phyloP scores from a whole-genome alignment of 2,797 vertebrate genomes.

The Silurus lanzhouensis region DNA sequence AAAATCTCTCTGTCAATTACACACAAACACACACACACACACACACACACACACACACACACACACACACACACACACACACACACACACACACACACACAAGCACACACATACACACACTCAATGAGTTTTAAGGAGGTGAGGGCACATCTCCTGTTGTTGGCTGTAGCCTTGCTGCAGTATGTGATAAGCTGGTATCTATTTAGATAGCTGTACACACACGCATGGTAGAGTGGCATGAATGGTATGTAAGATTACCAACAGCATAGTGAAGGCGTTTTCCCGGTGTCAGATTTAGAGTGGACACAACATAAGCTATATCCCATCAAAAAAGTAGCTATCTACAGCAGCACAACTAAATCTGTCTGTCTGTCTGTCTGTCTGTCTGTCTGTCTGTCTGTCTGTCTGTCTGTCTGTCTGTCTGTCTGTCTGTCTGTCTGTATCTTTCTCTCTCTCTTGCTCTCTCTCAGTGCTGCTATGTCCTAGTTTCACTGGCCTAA shows the following conservation, averaged over 20 bases:
- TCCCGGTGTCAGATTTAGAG: constrained; percentile 34
- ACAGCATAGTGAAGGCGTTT: constrained; percentile 36
- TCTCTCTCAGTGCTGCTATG: not conserved
- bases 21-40: no score
- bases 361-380: not conserved
- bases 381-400: not conserved
- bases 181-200: constrained; percentile 57
- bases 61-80: constrained; percentile 39
- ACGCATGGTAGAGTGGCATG: constrained; percentile 13
- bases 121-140: not conserved
- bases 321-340: constrained; percentile 22
- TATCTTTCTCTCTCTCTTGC: not conserved
- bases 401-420: not conserved
- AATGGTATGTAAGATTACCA: constrained; percentile 36
- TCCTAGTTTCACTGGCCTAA: not conserved
- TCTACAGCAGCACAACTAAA: constrained; percentile 13
- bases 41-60: not conserved
- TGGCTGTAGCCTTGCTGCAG: constrained; percentile 37
- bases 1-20: not conserved
- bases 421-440: not conserved
- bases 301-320: constrained; percentile 28
- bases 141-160: constrained; percentile 12
- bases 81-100: constrained; percentile 16
- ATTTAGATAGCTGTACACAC: constrained; percentile 49
- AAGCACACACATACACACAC: constrained; percentile 38